Percentiles rank a stretch among this genome's conserved stretches.
These are phyloP conservation scores for Palythoa grandis DNA, from an alignment of 92 coral and sea anemone genomes.

Conservation along the genomic window DNA sequence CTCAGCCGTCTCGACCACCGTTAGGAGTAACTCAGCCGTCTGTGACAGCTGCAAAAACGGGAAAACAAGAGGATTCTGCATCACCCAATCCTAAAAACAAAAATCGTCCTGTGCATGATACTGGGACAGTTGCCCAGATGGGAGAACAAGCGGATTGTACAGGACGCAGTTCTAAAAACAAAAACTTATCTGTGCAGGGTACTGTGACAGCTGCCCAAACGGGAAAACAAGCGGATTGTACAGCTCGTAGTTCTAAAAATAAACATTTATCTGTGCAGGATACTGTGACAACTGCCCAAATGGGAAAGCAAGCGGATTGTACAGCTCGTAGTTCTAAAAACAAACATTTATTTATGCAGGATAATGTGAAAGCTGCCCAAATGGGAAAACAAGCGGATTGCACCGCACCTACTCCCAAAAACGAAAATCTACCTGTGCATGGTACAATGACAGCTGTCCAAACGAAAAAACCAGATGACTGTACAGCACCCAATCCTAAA, in stretches of 20 bases:
- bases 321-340: neutral
- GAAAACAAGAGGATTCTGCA: no score
- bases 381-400: neutral
- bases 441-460: neutral
- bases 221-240: neutral
- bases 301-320: neutral
- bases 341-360: neutral
- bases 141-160: neutral
- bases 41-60: no score
- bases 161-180: no score
- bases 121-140: neutral
- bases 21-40: no score
- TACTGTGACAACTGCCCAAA: no score
- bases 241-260: neutral
- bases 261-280: neutral
- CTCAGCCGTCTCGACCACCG: no score
- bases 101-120: no score
- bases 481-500: no score
- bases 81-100: no score
- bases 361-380: no score
- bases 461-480: no score
- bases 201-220: neutral
- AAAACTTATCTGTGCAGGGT: no score
- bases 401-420: neutral
- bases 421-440: neutral